These are phyloP conservation scores for Ormyrus nitidulus DNA, from an alignment of 2,888 invertebrate species.

Conservation along the genomic window DNA sequence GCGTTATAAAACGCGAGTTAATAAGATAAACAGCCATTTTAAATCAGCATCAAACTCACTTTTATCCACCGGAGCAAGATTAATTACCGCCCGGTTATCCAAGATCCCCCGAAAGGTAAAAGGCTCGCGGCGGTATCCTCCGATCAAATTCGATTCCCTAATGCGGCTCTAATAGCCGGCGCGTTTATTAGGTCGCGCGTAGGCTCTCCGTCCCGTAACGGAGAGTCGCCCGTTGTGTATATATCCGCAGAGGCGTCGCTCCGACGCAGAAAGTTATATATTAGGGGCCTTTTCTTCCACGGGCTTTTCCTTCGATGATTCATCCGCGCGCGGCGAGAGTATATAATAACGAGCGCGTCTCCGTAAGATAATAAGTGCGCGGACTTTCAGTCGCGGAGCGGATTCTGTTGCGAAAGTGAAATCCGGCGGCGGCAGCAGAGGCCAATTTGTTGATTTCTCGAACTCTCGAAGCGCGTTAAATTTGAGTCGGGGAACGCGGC, in stretches of 20 bases:
- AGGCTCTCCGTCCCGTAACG: slow-evolving; percentile 19
- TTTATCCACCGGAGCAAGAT: not conserved
- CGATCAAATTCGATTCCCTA: slow-evolving; percentile 35
- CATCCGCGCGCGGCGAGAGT: slow-evolving; percentile 2
- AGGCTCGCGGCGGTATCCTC: slow-evolving; percentile 10
- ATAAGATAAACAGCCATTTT: too few species aligned
- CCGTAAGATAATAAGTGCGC: slow-evolving; percentile 23
- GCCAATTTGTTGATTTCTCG: slow-evolving; percentile 53
- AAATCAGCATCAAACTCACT: too few species aligned
- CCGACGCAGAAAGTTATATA: slow-evolving; percentile 45
- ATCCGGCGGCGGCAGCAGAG: slow-evolving; percentile 11
- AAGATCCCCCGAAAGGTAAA: slow-evolving; percentile 12
- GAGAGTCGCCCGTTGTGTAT: not conserved
- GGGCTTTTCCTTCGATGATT: slow-evolving; percentile 10
- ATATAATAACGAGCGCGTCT: not conserved
- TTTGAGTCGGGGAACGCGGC: slow-evolving; percentile 34
- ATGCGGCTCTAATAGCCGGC: slow-evolving; percentile 17
- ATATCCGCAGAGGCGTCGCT: slow-evolving; percentile 33
- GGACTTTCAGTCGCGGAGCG: slow-evolving; percentile 32
- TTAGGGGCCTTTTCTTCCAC: slow-evolving; percentile 25
- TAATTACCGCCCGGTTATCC: not conserved
- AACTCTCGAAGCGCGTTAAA: slow-evolving; percentile 31
- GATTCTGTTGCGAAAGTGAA: slow-evolving; percentile 53
- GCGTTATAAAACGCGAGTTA: too few species aligned
- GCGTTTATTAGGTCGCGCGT: slow-evolving; percentile 45